Percentiles rank a stretch among this genome's conserved stretches.
phyloP scores from a whole-genome alignment of 2,797 vertebrate species.

The Microctenopoma stevenorrisi region DNA sequence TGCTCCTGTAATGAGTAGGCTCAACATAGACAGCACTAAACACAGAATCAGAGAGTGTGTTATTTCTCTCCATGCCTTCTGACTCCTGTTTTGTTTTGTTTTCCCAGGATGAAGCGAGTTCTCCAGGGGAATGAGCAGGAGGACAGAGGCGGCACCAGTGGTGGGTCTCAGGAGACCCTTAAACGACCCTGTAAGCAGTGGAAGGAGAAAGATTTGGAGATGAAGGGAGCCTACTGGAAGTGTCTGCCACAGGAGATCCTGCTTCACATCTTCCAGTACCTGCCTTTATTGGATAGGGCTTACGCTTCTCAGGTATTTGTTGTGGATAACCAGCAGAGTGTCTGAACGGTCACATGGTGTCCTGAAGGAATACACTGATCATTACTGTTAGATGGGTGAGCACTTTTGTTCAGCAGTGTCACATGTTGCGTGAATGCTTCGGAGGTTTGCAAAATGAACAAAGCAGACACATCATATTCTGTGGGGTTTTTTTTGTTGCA shows the following conservation, averaged over 20 bases:
- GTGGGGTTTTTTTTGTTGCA: background rate
- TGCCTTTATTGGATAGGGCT: conserved; percentile 93
- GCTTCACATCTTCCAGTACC: conserved; percentile 92
- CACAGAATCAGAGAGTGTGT: background rate
- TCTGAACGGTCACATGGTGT: background rate
- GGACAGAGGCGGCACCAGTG: conserved; percentile 71
- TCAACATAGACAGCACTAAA: conserved; percentile 6
- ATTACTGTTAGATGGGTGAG: background rate
- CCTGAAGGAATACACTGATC: background rate
- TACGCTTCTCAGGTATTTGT: conserved; percentile 85
- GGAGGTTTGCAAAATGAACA: background rate
- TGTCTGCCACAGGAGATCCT: conserved; percentile 91
- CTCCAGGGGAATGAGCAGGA: conserved; percentile 64
- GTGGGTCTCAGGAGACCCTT: conserved; percentile 53
- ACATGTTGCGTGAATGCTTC: background rate
- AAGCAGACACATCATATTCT: background rate
- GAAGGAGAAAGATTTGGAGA: conserved; percentile 49
- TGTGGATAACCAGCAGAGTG: background rate
- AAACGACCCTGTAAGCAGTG: conserved; percentile 66
- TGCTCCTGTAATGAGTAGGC: conserved; percentile 12
- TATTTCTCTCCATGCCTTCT: conserved; percentile 5
- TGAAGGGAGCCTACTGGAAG: conserved; percentile 55
- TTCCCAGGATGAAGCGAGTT: conserved; percentile 73
- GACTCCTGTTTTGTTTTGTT: conserved; percentile 27
- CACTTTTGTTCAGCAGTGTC: background rate